These are phyloP conservation scores for Nomada ruficornis DNA, from an alignment of 2,888 invertebrate species.

Conservation along the genomic window DNA sequence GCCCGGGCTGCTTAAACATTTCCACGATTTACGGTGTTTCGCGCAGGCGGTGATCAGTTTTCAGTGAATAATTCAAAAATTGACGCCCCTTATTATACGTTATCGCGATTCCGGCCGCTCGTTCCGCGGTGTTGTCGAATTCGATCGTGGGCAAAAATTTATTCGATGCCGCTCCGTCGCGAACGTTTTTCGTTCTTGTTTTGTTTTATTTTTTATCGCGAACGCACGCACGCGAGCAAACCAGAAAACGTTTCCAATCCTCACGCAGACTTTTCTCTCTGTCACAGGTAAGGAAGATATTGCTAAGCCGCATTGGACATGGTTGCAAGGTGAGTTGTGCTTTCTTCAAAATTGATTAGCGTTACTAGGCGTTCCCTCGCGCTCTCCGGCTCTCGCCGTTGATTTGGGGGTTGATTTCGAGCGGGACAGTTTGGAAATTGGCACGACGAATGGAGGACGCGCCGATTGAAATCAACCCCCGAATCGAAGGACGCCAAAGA, in stretches of 20 bases:
- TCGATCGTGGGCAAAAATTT: slow-evolving; percentile 41
- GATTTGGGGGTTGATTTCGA: slow-evolving; percentile 3
- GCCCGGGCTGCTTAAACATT: slow-evolving; percentile 50
- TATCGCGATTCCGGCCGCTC: neutral
- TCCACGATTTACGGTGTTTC: slow-evolving; percentile 47
- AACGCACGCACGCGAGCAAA: neutral
- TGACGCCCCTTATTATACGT: slow-evolving; percentile 54
- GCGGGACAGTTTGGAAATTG: neutral
- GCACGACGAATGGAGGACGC: neutral
- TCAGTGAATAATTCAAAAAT: slow-evolving; percentile 44
- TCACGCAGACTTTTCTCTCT: slow-evolving; percentile 65
- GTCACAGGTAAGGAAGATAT: slow-evolving; percentile 84
- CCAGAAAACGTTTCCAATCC: slow-evolving; percentile 22
- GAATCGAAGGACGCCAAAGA: slow-evolving; percentile 10
- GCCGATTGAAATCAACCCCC: slow-evolving; percentile 9
- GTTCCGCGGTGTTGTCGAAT: neutral
- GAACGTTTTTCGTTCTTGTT: neutral
- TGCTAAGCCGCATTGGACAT: slow-evolving; percentile 83
- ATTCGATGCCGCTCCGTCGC: slow-evolving; percentile 9
- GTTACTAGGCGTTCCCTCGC: slow-evolving; percentile 10
- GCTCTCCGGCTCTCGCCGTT: neutral
- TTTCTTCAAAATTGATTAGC: slow-evolving; percentile 57
- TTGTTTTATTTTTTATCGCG: neutral
- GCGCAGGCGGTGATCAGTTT: slow-evolving; percentile 46
- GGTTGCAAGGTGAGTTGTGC: slow-evolving; percentile 83